These are phyloP conservation scores for Cyprinodon diabolis DNA, from an alignment of 2,797 vertebrate species.

Conservation along the genomic window DNA sequence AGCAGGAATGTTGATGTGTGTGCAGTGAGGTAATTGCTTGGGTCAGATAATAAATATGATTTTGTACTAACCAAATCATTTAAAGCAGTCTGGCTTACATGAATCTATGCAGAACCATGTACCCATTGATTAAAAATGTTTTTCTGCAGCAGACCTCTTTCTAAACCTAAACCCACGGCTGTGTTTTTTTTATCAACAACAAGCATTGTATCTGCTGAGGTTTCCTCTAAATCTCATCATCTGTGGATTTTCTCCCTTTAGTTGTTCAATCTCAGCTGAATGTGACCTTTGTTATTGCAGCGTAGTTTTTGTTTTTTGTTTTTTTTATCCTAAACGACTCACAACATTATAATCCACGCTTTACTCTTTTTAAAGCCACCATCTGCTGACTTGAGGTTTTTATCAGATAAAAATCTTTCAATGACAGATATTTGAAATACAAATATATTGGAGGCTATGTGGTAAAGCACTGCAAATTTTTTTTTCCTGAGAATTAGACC, in stretches of 20 bases:
- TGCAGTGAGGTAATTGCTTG: not conserved
- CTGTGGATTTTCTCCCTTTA: conserved; percentile 34
- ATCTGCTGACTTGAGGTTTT: conserved; percentile 45
- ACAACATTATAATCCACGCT: not conserved
- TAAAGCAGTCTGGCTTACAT: no score
- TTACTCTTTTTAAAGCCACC: conserved; percentile 32
- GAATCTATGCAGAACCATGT: no score
- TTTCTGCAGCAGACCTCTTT: not conserved
- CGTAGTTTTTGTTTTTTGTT: not conserved
- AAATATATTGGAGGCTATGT: conserved; percentile 10
- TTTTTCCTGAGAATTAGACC: not conserved
- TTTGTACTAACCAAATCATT: not conserved
- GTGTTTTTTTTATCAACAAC: conserved; percentile 1
- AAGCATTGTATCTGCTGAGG: conserved; percentile 13
- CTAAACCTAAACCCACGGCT: not conserved
- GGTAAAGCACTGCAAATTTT: not conserved
- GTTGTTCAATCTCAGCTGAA: conserved; percentile 25
- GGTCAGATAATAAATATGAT: not conserved
- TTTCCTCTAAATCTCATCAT: conserved; percentile 28
- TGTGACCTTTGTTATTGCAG: not conserved
- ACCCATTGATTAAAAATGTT: not conserved
- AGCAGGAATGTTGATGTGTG: not conserved
- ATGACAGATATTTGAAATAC: conserved; percentile 30
- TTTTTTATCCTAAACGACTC: not conserved
- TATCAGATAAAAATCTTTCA: conserved; percentile 27